Evolutionary conservation across 2,113 vertebrate species (phyloP).

Genomic region (Marmota flaviventris): DNA sequence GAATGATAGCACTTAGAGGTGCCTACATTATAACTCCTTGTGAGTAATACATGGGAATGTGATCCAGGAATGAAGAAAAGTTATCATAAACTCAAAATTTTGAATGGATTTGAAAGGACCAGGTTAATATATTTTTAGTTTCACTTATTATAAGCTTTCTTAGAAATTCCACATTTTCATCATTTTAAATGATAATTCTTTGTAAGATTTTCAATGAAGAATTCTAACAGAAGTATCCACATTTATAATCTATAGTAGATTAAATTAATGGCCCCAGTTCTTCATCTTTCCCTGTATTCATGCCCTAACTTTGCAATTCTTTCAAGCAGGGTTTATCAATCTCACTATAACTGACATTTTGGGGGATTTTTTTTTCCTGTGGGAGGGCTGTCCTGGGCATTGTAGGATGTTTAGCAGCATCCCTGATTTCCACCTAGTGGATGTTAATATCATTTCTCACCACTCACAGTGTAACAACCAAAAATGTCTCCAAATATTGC

Average conservation of each 20-base stretch:
- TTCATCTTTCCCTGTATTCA: background rate
- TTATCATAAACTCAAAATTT: background rate
- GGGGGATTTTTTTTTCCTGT: background rate
- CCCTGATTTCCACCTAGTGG: background rate
- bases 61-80: background rate
- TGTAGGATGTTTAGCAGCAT: background rate
- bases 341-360: background rate
- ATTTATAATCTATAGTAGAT: background rate
- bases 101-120: background rate
- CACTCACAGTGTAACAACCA: background rate
- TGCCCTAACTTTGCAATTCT: background rate
- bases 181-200: background rate
- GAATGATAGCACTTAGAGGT: background rate
- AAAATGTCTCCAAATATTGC: background rate
- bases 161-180: background rate
- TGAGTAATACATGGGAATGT: background rate
- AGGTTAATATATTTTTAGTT: background rate
- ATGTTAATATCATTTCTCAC: background rate
- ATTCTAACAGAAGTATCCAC: background rate
- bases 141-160: background rate
- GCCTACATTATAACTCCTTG: background rate
- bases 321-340: background rate
- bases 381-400: background rate
- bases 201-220: background rate
- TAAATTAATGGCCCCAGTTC: background rate